Evolutionary conservation across 2,113 vertebrate species (phyloP).

Genomic region (Pomatostomus ruficeps): DNA sequence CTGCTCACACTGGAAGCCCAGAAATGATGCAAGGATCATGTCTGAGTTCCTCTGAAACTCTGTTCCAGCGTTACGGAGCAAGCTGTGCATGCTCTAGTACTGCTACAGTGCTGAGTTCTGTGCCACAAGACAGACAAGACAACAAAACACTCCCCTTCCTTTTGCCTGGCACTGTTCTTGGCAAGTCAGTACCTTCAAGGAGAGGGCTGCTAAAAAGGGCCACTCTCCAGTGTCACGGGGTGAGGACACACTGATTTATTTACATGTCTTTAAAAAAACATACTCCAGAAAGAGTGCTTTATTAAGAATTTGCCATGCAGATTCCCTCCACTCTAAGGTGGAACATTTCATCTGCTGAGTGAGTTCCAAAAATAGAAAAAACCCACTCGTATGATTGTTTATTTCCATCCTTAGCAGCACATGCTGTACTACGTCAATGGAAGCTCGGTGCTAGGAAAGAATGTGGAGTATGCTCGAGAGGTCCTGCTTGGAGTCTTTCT

Average conservation of each 20-base stretch:
- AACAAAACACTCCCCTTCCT: neutral
- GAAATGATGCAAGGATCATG: neutral
- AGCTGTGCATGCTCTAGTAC: neutral
- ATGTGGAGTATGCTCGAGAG: neutral
- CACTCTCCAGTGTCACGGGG: neutral
- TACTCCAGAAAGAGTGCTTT: neutral
- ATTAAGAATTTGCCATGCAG: neutral
- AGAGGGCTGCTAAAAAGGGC: neutral
- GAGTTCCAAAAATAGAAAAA: constrained; percentile 51
- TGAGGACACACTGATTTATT: neutral
- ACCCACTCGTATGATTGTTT: neutral
- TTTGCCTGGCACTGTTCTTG: neutral
- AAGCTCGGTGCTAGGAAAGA: neutral
- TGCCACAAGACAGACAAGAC: neutral
- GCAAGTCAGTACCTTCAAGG: neutral
- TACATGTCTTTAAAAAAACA: neutral
- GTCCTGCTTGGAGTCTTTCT: neutral
- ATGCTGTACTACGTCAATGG: neutral
- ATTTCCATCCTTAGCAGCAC: constrained; percentile 32
- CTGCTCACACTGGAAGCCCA: neutral
- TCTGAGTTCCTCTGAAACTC: neutral
- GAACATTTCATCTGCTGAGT: neutral
- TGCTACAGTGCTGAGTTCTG: neutral
- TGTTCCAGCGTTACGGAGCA: neutral
- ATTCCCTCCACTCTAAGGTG: neutral